Evolutionary conservation across 2,888 invertebrate genomes (phyloP).

Genomic region (Xanthia togata): DNA sequence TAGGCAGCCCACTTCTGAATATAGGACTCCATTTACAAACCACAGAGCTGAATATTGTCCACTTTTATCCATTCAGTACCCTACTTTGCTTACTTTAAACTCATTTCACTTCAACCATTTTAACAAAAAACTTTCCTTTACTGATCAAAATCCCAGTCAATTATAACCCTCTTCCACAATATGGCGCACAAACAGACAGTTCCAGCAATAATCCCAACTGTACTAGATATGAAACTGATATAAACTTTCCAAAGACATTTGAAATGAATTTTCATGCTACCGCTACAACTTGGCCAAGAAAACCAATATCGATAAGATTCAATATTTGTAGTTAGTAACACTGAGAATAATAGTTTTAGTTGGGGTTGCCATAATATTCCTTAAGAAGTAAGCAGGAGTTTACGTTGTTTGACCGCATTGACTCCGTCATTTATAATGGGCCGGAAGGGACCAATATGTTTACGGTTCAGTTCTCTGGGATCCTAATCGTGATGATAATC

Average conservation of each 20-base stretch:
- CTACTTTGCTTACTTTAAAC: background rate
- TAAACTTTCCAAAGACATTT: constrained; percentile 63
- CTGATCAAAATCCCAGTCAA: constrained; percentile 32
- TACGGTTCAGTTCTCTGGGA: constrained; percentile 49
- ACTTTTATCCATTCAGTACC: background rate
- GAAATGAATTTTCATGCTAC: constrained; percentile 66
- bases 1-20: background rate
- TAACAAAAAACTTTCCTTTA: background rate
- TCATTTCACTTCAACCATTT: background rate
- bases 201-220: constrained; percentile 49
- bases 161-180: constrained; percentile 34
- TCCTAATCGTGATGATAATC: constrained; percentile 61
- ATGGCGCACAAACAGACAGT: constrained; percentile 40
- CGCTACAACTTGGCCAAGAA: constrained; percentile 65
- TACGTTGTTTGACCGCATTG: constrained; percentile 60
- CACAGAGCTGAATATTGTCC: background rate
- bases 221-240: constrained; percentile 62
- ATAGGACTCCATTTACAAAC: background rate
- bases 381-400: constrained; percentile 53
- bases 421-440: constrained; percentile 60
- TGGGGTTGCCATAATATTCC: constrained; percentile 58
- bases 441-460: constrained; percentile 62
- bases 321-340: constrained; percentile 77
- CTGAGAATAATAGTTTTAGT: constrained; percentile 68
- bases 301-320: constrained; percentile 76